phyloP scores from a whole-genome alignment of 1,140 invertebrate genomes.

The Aethina tumida region DNA sequence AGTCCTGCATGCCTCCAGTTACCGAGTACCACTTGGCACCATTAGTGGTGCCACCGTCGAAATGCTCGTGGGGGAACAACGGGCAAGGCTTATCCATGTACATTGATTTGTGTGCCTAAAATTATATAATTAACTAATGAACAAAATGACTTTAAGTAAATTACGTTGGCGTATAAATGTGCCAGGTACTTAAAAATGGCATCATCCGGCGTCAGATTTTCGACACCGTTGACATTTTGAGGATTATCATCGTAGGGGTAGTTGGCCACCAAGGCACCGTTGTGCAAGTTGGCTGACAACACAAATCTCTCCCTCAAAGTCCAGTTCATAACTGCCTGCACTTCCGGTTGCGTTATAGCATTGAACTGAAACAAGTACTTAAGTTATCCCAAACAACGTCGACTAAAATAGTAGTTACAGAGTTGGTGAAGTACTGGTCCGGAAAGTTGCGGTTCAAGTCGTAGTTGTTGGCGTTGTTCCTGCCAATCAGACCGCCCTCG shows the following conservation, averaged over 20 bases:
- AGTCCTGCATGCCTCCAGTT: slow-evolving; percentile 95
- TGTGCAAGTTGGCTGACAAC: slow-evolving; percentile 92
- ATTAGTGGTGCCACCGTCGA: slow-evolving; percentile 80
- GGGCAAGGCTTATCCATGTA: slow-evolving; percentile 64
- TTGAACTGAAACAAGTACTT: slow-evolving; percentile 55
- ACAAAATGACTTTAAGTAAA: slow-evolving; percentile 25
- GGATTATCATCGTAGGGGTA: slow-evolving; percentile 81
- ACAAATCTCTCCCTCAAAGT: slow-evolving; percentile 80
- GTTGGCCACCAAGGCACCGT: slow-evolving; percentile 87
- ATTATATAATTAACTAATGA: slow-evolving; percentile 7
- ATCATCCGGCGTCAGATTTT: slow-evolving; percentile 72
- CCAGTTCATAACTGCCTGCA: slow-evolving; percentile 87
- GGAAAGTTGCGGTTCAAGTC: slow-evolving; percentile 98
- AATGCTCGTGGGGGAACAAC: slow-evolving; percentile 53
- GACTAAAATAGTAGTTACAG: no score
- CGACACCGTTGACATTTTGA: slow-evolving; percentile 17
- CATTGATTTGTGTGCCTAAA: slow-evolving; percentile 71
- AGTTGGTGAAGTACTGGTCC: slow-evolving; percentile 65
- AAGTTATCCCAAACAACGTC: slow-evolving; percentile 1
- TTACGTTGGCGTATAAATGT: slow-evolving; percentile 69
- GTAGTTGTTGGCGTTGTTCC: slow-evolving; percentile 70
- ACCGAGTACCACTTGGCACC: slow-evolving; percentile 88
- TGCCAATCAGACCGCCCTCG: slow-evolving; percentile 46
- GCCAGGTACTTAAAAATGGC: slow-evolving; percentile 74
- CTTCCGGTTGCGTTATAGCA: slow-evolving; percentile 67